Evolutionary conservation across 2,888 invertebrate species (phyloP).

Genomic region (Brachycybe producta): DNA sequence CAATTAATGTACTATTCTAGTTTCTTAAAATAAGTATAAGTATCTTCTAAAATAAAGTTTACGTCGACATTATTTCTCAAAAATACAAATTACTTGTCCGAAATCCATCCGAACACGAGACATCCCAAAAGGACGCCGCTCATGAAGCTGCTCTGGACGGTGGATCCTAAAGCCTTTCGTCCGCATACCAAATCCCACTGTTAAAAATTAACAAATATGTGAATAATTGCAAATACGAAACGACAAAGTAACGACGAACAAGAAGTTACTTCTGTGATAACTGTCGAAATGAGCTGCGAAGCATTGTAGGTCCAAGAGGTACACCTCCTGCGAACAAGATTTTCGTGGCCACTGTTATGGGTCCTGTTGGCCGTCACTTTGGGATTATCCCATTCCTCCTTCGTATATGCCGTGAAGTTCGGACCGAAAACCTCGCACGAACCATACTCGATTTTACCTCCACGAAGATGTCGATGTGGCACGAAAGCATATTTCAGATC

Average conservation of each 20-base stretch:
- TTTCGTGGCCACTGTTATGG: not conserved
- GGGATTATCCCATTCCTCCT: slow-evolving; percentile 4
- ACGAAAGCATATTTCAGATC: slow-evolving; percentile 8
- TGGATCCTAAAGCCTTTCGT: slow-evolving; percentile 39
- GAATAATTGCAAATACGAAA: not conserved
- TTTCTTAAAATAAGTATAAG: not conserved
- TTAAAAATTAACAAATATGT: not conserved
- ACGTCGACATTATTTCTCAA: not conserved
- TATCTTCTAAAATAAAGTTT: not conserved
- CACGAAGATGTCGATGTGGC: not conserved
- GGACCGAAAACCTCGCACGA: slow-evolving; percentile 9
- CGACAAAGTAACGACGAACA: not conserved
- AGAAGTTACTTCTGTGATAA: slow-evolving; percentile 48
- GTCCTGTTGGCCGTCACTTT: not conserved
- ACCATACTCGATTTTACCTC: not conserved
- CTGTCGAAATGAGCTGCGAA: slow-evolving; percentile 47
- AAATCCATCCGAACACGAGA: slow-evolving; percentile 61
- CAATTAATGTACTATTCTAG: no score
- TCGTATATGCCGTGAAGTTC: slow-evolving; percentile 1
- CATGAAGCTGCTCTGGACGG: slow-evolving; percentile 64
- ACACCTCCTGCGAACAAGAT: slow-evolving; percentile 36
- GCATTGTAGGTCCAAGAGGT: slow-evolving; percentile 48
- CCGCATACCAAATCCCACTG: slow-evolving; percentile 63
- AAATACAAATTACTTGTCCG: slow-evolving; percentile 50
- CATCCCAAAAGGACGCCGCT: slow-evolving; percentile 64